phyloP scores from a whole-genome alignment of 2,797 vertebrate genomes.

The Molossus alvarezi region DNA sequence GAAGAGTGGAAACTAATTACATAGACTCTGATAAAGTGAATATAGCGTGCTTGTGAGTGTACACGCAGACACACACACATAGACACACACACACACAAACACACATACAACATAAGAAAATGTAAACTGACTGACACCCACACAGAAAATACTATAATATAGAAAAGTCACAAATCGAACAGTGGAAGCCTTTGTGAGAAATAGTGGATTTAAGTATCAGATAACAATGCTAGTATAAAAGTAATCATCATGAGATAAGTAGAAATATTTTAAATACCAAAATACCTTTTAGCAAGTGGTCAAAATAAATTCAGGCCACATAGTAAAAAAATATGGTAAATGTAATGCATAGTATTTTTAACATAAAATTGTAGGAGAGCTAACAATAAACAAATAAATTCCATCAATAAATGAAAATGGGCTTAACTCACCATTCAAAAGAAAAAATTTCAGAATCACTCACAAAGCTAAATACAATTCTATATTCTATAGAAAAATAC shows the following conservation, averaged over 20 bases:
- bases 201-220: background rate
- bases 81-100: background rate
- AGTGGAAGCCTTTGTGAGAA: background rate
- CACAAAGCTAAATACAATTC: background rate
- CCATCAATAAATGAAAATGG: background rate
- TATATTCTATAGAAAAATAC: background rate
- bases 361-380: background rate
- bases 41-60: background rate
- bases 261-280: background rate
- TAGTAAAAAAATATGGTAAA: background rate
- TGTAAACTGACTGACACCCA: too few relatives aligned
- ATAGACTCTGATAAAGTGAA: background rate
- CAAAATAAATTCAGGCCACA: background rate
- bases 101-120: background rate
- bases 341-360: background rate
- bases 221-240: background rate
- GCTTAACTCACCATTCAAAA: too few relatives aligned
- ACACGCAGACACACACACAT: too few relatives aligned
- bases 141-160: background rate
- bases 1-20: too few relatives aligned
- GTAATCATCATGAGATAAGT: background rate
- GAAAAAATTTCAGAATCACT: background rate
- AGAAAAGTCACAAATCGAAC: background rate
- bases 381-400: background rate
- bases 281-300: background rate